Base-by-base conservation (phyloP, 2,797 vertebrate species). In the Coregonus sp. region DNA sequence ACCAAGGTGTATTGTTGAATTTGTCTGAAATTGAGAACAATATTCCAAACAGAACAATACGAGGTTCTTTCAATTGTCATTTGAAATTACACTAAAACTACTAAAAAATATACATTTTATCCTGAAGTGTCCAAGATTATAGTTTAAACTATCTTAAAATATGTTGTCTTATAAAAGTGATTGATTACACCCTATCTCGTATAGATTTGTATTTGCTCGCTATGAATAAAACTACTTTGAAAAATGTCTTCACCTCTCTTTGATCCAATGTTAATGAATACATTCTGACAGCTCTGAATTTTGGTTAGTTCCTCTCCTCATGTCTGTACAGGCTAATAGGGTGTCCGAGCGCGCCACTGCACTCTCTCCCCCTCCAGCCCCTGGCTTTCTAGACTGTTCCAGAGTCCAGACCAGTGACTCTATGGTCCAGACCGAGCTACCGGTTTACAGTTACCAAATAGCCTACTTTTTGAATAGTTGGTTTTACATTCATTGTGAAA, bases 191-290 rank as follows among this genome's bases (percentile, higher is more conserved):
- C 12, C 18, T 3, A 35, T 31, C 56, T 77, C 82, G 11, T 18
- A 9, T 68, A 86, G 79, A 90, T 89, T 88, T 91, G 83, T 88
- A 88, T 86, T 84, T 83, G 79, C 84, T 88, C 74, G 74, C 84
- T 86, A 67, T 84, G 20, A 93, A 91, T 93, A 92, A 93, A 92
- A 68, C 16, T 78, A 63, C 54, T 76, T 78, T 67, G 9, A 40
- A 74, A 76, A 75, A 25, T 20, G 9, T 54, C 1, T 72, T 61
- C n/a, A 25, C 1, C 20, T 61, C 16, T 54, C 52, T 25, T 63
- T 25, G 9, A 25, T 63, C 3, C 4, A 63, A 20, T 63, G 9
- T 9, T 12, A 25, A 25, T 63, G 5, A 12, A 25, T 63, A 3
- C 11, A 63, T 25, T 63, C 11, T 63, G 59, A 63, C 18, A 63